phyloP scores from a whole-genome alignment of 2,888 invertebrate genomes.

The Stramonita haemastoma region DNA sequence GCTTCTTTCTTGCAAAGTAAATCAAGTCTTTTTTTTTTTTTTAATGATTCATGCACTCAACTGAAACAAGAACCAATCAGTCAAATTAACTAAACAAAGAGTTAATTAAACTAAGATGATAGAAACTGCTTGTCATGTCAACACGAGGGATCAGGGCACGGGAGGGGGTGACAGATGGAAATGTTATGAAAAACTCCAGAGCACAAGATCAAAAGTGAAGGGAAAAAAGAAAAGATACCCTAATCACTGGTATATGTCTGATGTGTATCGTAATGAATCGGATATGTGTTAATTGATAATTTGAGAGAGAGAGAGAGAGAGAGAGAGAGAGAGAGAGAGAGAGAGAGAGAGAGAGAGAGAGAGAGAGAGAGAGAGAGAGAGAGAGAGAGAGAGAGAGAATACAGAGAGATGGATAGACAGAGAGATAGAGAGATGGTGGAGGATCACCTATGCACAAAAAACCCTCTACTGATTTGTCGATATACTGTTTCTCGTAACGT shows the following conservation, averaged over 20 bases:
- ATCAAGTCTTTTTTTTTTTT: not conserved
- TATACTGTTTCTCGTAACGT: too few species aligned
- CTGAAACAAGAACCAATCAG: not conserved
- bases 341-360: constrained; percentile 2
- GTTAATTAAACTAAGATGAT: not conserved
- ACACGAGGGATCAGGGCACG: not conserved
- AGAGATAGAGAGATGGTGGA: too few species aligned
- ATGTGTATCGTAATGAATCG: too few species aligned
- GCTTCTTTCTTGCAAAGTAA: not conserved
- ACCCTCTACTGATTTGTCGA: too few species aligned
- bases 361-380: not conserved
- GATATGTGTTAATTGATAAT: not conserved
- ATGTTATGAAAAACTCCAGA: not conserved
- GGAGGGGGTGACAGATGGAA: not conserved
- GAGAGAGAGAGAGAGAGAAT: constrained; percentile 9
- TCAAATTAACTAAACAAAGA: not conserved
- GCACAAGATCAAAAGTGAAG: not conserved
- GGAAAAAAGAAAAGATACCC: too few species aligned
- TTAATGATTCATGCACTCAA: not conserved
- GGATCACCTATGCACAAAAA: too few species aligned
- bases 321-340: constrained; percentile 10
- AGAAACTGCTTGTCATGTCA: constrained; percentile 31
- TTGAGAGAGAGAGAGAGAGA: constrained; percentile 6
- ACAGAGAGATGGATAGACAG: not conserved
- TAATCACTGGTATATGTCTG: too few species aligned